A percentile compares a stretch with the other conserved stretches of the same genome.
Conservation (phyloP, 2,888 invertebrate species). For the Noctuana brunneofusca region DNA sequence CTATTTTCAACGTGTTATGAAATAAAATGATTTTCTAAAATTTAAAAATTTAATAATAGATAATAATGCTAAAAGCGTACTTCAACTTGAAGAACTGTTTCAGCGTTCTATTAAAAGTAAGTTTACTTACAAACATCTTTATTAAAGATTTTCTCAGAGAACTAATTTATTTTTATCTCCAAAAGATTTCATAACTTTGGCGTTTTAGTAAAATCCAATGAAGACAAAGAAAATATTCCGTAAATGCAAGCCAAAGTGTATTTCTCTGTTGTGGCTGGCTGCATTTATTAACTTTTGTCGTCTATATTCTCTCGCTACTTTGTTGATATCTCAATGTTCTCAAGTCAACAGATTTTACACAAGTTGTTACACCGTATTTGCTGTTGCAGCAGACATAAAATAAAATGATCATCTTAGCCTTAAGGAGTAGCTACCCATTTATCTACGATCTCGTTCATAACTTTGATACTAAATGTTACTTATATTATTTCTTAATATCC, state of each 20-base stretch:
- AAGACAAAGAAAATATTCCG: too few species aligned
- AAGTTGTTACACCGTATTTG: too few species aligned
- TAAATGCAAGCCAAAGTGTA: neutral
- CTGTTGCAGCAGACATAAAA: too few species aligned
- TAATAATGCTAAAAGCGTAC: neutral
- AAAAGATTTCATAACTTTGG: constrained; percentile 1
- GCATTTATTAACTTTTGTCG: neutral
- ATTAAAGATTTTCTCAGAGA: neutral
- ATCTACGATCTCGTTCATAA: too few species aligned
- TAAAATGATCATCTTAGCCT: too few species aligned
- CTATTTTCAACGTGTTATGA: neutral
- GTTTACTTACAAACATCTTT: neutral
- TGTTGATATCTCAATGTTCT: neutral
- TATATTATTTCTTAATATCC: too few species aligned
- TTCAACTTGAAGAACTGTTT: neutral
- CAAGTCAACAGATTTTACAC: too few species aligned
- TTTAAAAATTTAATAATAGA: constrained; percentile 3
- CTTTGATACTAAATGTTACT: too few species aligned
- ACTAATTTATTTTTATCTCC: constrained; percentile 1
- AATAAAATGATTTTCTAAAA: neutral
- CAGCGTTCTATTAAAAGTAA: neutral
- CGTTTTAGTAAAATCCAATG: neutral
- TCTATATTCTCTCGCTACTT: neutral
- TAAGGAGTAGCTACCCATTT: too few species aligned
- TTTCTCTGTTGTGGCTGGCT: neutral